A percentile compares a stretch with the other conserved stretches of the same genome.
These are phyloP conservation scores for Parambassis ranga DNA, from an alignment of 2,797 vertebrate species.

Conservation along the genomic window DNA sequence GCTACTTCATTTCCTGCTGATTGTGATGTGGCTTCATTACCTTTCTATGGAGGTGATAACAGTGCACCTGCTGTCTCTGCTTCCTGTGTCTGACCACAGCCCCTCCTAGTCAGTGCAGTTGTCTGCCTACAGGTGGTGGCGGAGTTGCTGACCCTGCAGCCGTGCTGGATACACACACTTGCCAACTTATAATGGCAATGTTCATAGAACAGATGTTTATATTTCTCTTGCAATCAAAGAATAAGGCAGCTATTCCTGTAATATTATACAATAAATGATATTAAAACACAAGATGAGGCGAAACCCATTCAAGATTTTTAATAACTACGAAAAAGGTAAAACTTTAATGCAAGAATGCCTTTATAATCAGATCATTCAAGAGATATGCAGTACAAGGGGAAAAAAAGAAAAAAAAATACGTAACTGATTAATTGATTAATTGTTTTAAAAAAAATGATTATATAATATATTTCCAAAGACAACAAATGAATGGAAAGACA, in stretches of 20 bases:
- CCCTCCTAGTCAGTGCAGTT: conserved; percentile 42
- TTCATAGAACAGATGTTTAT: conserved; percentile 36
- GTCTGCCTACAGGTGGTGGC: conserved; percentile 65
- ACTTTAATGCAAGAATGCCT: too few species aligned
- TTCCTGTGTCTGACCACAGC: conserved; percentile 73
- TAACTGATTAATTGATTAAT: too few species aligned
- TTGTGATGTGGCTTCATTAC: conserved; percentile 71
- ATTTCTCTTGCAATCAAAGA: not conserved
- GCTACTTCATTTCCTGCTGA: conserved; percentile 70
- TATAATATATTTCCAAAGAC: too few species aligned
- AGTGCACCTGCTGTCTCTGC: conserved; percentile 72
- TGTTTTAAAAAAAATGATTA: too few species aligned
- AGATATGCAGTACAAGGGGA: too few species aligned
- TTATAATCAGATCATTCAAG: too few species aligned
- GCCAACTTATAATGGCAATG: conserved; percentile 14
- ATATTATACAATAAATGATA: too few species aligned
- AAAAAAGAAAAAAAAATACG: too few species aligned
- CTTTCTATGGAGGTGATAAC: conserved; percentile 77
- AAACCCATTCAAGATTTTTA: too few species aligned
- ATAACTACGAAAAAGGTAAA: too few species aligned
- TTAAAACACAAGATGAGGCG: too few species aligned
- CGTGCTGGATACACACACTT: conserved; percentile 29
- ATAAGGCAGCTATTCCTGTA: not conserved
- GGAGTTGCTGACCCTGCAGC: conserved; percentile 37
- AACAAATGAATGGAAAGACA: too few species aligned